These are phyloP conservation scores for Nephrotoma guestfalica DNA, from an alignment of 2,888 invertebrate species.

Conservation along the genomic window DNA sequence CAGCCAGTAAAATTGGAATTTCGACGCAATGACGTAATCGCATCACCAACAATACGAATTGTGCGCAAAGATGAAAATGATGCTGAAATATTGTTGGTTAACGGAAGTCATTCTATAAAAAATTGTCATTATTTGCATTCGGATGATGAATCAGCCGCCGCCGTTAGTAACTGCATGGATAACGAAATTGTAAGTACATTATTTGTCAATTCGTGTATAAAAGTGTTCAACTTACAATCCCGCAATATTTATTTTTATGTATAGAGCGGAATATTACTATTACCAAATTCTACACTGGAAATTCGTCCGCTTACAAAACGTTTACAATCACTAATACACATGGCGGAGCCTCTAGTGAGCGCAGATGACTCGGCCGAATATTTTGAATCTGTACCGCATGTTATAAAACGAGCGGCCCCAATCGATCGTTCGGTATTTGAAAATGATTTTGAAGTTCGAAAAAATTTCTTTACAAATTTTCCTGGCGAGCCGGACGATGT, in stretches of 20 bases:
- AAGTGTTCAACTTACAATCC: neutral
- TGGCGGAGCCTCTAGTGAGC: neutral
- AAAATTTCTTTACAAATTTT: neutral
- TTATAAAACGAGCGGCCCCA: conserved; percentile 7
- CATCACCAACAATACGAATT: conserved; percentile 45
- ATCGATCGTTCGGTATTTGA: neutral
- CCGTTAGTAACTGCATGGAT: conserved; percentile 50
- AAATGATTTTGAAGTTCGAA: neutral
- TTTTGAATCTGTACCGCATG: conserved; percentile 1
- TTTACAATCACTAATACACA: conserved; percentile 27
- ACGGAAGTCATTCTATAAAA: conserved; percentile 28
- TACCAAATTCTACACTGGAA: conserved; percentile 52
- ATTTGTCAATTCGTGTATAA: neutral
- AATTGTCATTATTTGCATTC: conserved; percentile 52
- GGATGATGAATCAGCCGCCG: conserved; percentile 42
- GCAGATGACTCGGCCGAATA: neutral
- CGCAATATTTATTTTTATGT: conserved; percentile 13
- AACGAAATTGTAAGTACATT: conserved; percentile 41
- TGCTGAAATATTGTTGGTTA: conserved; percentile 25
- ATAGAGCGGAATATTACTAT: conserved; percentile 53
- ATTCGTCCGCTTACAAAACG: conserved; percentile 45
- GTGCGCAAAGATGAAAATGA: conserved; percentile 34
- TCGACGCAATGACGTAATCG: conserved; percentile 43
- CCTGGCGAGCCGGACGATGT: neutral
- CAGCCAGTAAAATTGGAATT: conserved; percentile 46